phyloP scores from a whole-genome alignment of 1,140 invertebrate species.

The Camponotus pennsylvanicus region DNA sequence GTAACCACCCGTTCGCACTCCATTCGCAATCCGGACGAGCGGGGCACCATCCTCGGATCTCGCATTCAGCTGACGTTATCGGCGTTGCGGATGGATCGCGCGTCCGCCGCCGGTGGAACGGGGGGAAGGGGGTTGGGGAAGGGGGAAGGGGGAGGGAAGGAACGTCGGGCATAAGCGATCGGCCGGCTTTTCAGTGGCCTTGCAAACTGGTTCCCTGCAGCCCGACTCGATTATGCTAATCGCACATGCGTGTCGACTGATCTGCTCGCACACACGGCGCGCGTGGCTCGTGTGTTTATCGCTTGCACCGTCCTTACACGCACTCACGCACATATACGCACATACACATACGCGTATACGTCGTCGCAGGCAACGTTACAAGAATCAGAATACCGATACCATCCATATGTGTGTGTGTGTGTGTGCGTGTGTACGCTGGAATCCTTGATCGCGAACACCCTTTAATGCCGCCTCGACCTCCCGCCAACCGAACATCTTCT shows the following conservation, averaged over 20 bases:
- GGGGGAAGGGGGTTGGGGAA: conserved; percentile 4
- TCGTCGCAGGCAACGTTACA: background rate
- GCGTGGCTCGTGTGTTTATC: conserved; percentile 73
- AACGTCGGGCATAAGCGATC: conserved; percentile 77
- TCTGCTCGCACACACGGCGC: conserved; percentile 66
- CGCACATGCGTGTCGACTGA: conserved; percentile 83
- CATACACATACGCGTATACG: background rate
- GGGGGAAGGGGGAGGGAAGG: background rate
- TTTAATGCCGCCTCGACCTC: conserved; percentile 70
- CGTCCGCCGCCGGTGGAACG: conserved; percentile 68
- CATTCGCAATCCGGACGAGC: background rate
- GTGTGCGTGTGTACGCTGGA: conserved; percentile 38
- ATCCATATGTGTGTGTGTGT: conserved; percentile 10
- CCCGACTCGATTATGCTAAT: conserved; percentile 86
- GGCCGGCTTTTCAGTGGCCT: conserved; percentile 83
- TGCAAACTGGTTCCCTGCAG: conserved; percentile 85
- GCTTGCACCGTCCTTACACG: conserved; percentile 68
- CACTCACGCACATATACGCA: background rate
- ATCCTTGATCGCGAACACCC: conserved; percentile 72
- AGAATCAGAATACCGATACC: conserved; percentile 52
- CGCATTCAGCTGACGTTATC: conserved; percentile 79
- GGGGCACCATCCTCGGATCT: conserved; percentile 41
- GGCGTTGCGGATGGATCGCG: conserved; percentile 81
- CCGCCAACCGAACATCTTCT: conserved; percentile 67
- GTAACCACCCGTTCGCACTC: conserved; percentile 31